Evolutionary conservation across 2,888 invertebrate genomes (phyloP).

Genomic region (Oligia fasciuncula): DNA sequence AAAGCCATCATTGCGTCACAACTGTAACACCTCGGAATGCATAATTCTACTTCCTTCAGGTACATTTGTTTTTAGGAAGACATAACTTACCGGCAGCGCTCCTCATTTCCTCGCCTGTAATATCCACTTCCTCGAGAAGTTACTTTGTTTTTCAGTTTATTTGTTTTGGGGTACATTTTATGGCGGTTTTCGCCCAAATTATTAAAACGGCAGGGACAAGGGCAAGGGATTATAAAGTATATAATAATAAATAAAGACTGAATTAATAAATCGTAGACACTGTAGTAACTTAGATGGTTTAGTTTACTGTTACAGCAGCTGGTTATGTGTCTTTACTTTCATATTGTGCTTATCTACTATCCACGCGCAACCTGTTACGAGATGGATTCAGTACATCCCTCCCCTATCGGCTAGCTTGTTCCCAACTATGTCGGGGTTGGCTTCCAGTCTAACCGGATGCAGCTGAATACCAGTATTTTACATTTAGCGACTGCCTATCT

Average conservation of each 20-base stretch:
- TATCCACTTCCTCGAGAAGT: constrained; percentile 11
- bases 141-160: constrained; percentile 17
- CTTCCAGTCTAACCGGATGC: no score
- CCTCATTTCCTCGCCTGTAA: constrained; percentile 4
- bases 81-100: constrained; percentile 19
- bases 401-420: no score
- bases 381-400: no score
- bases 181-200: not conserved
- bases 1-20: constrained; percentile 10
- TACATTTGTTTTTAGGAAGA: constrained; percentile 33
- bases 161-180: constrained; percentile 9
- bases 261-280: not conserved
- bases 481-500: no score
- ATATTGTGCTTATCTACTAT: no score
- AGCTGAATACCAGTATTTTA: no score
- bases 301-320: no score
- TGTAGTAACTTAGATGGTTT: not conserved
- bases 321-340: no score
- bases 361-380: no score
- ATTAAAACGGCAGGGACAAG: not conserved
- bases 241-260: no score
- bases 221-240: no score
- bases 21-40: constrained; percentile 10
- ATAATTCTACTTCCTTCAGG: constrained; percentile 19
- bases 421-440: no score